Evolutionary conservation across 2,797 vertebrate genomes (phyloP), one percentile per base, ranked within the genome.

Genomic region (Threskiornis aethiopicus): DNA sequence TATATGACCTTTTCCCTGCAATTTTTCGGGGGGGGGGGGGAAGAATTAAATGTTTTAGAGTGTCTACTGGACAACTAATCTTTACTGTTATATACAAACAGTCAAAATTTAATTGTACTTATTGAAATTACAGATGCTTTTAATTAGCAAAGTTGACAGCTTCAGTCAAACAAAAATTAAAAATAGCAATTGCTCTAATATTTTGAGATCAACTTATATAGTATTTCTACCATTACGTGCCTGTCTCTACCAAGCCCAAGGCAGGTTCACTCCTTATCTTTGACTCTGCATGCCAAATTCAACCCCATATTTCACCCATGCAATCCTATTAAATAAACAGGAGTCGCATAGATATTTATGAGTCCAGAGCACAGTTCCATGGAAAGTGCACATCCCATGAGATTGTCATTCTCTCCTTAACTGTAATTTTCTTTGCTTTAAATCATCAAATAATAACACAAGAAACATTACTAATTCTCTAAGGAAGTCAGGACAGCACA

Each of bases 261-360:
- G 49, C 42, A 91, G 39, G 49, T 65, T 93, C 16, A 35, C n/a
- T 69, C 18, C 10, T 29, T 78, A 54, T 57, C n/a, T 42, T 44
- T 31, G 54, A 46, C 12, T 84, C 33, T 22, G 57, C 94, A 84
- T 58, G 33, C 9, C 46, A 84, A 69, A 95, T 84, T 33, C 19
- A 26, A 69, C 20, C 29, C 49, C 7, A 1, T 33, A 76, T 79
- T 87, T 90, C 70, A 94, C 29, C 42, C 66, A 46, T n/a, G 25
- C 39, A 89, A 87, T 85, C 46, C 58, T 37, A 84, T 90, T 87
- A 96, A 93, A 93, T 69, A 94, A 94, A 89, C 35, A 94, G 55
- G 62, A 93, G 67, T 73, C 5, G 3, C 52, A 70, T 12, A 71
- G 66, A 79, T 87, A 84, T 84, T 93, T 88, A 86, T 71, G 81